Evolutionary conservation across 2,888 invertebrate genomes (phyloP).

Genomic region (Nineta flava): DNA sequence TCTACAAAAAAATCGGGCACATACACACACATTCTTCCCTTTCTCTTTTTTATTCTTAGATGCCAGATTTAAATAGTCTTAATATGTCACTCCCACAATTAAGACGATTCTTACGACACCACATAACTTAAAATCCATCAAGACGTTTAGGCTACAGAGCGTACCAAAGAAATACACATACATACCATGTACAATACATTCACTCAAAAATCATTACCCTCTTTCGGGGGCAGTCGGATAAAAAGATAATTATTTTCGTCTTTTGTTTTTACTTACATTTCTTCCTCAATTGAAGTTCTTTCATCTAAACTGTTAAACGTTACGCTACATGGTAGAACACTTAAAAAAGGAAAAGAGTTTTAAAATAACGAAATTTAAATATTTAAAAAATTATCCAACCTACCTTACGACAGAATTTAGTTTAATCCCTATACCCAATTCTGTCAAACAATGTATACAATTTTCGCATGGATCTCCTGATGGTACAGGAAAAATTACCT

Average conservation of each 20-base stretch:
- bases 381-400: conserved; percentile 9
- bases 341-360: conserved; percentile 19
- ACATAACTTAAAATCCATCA: too few species aligned
- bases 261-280: conserved; percentile 6
- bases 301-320: conserved; percentile 28
- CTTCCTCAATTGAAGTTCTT: background rate
- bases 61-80: too few species aligned
- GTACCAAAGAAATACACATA: too few species aligned
- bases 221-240: too few species aligned
- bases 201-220: background rate
- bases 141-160: too few species aligned
- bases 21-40: too few species aligned
- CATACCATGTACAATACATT: too few species aligned
- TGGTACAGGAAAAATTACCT: conserved; percentile 51
- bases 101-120: too few species aligned
- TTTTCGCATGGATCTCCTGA: conserved; percentile 58
- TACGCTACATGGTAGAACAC: conserved; percentile 46
- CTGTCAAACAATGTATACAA: conserved; percentile 54
- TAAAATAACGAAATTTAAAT: background rate
- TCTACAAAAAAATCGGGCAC: too few species aligned
- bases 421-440: conserved; percentile 52
- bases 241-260: too few species aligned
- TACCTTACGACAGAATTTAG: conserved; percentile 58
- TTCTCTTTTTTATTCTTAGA: too few species aligned
- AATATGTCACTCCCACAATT: too few species aligned